Base-by-base conservation (phyloP, 2,113 vertebrate genomes). In the Erythrolamprus reginae region DNA sequence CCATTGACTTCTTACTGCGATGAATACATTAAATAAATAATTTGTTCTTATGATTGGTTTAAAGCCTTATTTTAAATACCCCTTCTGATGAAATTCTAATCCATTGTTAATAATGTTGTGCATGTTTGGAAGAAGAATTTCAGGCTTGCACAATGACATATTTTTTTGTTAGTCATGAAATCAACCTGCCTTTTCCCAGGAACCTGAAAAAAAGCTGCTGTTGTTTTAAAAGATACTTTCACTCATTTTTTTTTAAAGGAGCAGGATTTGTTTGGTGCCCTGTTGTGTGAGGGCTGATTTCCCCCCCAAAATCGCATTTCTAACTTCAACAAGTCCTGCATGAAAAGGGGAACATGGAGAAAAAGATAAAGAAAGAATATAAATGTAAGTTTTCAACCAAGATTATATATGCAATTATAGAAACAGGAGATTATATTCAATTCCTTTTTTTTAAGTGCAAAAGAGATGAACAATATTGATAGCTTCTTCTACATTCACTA, bases 381-480 rank as follows among this genome's bases (percentile, higher is more conserved):
- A 90, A 88, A 93, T 19, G 56, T 90, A 42, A 86, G 4, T 85
- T 42, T 53, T 5, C 58, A 90, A 50, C 21, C 56, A 91, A 82
- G 13, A 90, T 87, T 51, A 90, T 2, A 58, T 52, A 86, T 65
- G 38, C 9, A 88, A 82, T 58, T 5, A 0, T 0, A 4, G 51
- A 88, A 88, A 92, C 0, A 87, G 89, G 89, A 92, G 92, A 92
- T 89, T 15, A 15, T 24, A 90, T 45, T 51, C 24, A 42, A 6
- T 53, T 53, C 17, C n/a, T n/a, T 33, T 77, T 77, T 77, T 77
- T 19, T 1, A 3, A 51, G 65, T 83, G 89, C 26, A 93, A 91
- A 92, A 89, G 21, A 86, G 52, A 9, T 26, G 26, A 93, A 7
- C 8, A 84, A 38, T 28, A 70, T 26, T 89, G 70, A 88, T 84